phyloP scores from a whole-genome alignment of 2,797 vertebrate species.

The Poeciliopsis presidionis region DNA sequence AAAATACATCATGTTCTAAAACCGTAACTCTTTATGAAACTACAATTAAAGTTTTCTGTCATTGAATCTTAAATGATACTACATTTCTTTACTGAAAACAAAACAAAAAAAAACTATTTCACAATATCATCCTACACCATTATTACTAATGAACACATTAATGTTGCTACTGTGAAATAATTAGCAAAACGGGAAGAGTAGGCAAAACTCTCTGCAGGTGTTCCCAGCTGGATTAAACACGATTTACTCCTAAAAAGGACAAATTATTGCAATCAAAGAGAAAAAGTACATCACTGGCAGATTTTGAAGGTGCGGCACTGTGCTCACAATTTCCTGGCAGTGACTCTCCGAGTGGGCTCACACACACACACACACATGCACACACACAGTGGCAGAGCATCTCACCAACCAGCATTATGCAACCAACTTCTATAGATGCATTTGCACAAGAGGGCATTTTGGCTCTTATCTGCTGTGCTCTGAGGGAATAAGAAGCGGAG shows the following conservation, averaged over 20 bases:
- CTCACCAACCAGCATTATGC: constrained; percentile 75
- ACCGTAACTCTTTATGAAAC: not conserved
- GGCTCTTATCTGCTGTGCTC: constrained; percentile 61
- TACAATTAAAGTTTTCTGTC: not conserved
- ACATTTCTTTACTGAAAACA: not conserved
- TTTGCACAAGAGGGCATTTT: constrained; percentile 61
- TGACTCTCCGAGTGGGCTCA: constrained; percentile 62
- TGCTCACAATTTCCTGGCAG: constrained; percentile 74
- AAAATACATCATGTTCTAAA: constrained; percentile 2
- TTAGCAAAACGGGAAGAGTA: not conserved
- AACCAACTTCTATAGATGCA: constrained; percentile 70
- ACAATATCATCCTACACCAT: not conserved
- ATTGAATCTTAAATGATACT: not conserved
- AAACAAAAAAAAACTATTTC: not conserved
- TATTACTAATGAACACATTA: not conserved
- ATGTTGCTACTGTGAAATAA: not conserved
- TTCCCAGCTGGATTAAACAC: constrained; percentile 35
- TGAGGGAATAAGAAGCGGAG: constrained; percentile 39
- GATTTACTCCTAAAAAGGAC: constrained; percentile 43
- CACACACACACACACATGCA: constrained; percentile 20
- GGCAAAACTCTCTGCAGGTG: constrained; percentile 5
- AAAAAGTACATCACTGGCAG: constrained; percentile 58
- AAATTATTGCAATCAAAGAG: constrained; percentile 40
- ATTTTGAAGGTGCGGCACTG: constrained; percentile 68
- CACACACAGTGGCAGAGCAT: constrained; percentile 47